These are phyloP conservation scores for Pipra filicauda DNA, from an alignment of 2,113 vertebrate species.

Conservation along the genomic window DNA sequence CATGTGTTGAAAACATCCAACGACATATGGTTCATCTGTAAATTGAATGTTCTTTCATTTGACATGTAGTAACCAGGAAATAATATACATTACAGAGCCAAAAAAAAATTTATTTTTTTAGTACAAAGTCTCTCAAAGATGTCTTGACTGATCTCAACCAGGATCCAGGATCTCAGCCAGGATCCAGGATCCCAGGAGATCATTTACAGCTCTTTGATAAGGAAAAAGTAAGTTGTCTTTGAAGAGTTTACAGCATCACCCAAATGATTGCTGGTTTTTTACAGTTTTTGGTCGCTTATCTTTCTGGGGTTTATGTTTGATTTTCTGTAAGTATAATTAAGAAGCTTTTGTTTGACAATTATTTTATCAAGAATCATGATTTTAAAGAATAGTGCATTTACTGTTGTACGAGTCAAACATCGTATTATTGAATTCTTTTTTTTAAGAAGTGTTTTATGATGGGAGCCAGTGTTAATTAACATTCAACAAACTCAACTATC, in stretches of 20 bases:
- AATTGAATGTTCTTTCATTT: neutral
- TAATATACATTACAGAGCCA: neutral
- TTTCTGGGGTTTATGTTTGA: neutral
- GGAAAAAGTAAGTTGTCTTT: neutral
- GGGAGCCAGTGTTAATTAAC: neutral
- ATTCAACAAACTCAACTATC: neutral
- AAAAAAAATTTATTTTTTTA: neutral
- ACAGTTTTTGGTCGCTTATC: neutral
- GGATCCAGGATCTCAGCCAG: neutral
- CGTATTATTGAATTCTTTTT: neutral
- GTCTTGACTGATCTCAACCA: neutral
- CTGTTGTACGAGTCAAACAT: neutral
- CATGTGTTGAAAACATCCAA: neutral
- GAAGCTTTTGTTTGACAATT: neutral
- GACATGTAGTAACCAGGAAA: neutral
- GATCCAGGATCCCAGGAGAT: neutral
- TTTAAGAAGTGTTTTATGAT: neutral
- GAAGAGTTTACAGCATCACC: neutral
- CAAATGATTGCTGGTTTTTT: neutral
- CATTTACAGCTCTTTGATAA: neutral
- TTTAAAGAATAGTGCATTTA: neutral
- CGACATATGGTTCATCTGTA: neutral
- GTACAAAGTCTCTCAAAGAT: neutral
- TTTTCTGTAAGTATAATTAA: neutral
- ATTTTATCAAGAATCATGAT: neutral